These are phyloP conservation scores for Todiramphus chloris DNA, from an alignment of 2,113 vertebrate species.

Conservation along the genomic window DNA sequence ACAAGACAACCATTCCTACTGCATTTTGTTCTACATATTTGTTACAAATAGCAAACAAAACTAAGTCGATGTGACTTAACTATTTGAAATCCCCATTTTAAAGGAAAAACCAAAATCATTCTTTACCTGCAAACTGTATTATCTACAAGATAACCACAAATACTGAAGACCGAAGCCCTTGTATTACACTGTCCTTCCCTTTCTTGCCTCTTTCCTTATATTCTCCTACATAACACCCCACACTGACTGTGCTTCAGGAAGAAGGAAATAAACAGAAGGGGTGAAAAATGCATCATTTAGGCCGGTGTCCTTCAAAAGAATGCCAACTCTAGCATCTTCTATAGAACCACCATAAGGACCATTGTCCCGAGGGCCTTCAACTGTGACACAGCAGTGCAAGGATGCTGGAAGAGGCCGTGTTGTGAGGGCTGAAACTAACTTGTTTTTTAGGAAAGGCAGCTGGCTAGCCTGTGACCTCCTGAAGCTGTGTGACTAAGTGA, in stretches of 20 bases:
- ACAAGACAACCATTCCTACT: background rate
- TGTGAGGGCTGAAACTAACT: background rate
- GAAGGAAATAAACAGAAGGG: background rate
- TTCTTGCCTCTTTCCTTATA: background rate
- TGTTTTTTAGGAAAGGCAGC: background rate
- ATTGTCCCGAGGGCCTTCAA: background rate
- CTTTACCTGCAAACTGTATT: background rate
- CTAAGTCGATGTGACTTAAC: background rate
- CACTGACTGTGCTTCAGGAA: background rate
- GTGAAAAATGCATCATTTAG: background rate
- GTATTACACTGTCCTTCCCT: background rate
- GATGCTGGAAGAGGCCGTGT: background rate
- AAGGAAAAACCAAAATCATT: background rate
- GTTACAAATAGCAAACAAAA: background rate
- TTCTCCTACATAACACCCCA: background rate
- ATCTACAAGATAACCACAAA: background rate
- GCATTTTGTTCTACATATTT: background rate
- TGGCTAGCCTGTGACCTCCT: background rate
- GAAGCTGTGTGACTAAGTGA: background rate
- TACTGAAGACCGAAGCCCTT: background rate
- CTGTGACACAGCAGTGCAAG: background rate
- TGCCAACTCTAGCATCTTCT: background rate
- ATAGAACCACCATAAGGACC: background rate
- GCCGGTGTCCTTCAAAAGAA: background rate
- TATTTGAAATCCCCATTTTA: background rate